These are phyloP conservation scores for Alviniconcha marisindica DNA, from an alignment of 1,140 invertebrate species.

Conservation along the genomic window DNA sequence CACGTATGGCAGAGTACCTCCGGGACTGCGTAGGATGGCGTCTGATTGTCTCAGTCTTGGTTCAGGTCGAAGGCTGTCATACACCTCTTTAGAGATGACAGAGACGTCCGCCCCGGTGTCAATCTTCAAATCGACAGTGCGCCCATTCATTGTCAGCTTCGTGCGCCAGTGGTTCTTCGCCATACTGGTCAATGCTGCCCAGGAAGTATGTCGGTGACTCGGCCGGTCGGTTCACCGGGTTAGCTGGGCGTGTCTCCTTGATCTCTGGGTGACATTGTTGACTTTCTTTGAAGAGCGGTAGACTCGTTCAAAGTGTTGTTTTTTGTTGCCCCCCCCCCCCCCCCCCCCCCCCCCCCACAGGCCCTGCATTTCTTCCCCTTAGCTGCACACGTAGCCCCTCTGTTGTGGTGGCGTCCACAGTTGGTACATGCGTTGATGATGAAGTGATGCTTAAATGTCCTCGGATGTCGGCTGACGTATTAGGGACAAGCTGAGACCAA, in stretches of 20 bases:
- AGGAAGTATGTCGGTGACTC: too few species aligned
- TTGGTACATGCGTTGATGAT: background rate
- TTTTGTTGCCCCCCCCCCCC: too few species aligned
- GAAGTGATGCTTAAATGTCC: too few species aligned
- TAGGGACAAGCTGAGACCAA: too few species aligned
- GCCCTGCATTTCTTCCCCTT: slow-evolving; percentile 19
- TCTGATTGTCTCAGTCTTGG: background rate
- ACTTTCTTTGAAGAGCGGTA: background rate
- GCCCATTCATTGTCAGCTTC: background rate
- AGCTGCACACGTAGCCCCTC: background rate
- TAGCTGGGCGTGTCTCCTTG: background rate
- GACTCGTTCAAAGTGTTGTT: slow-evolving; percentile 1
- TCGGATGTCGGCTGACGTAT: too few species aligned
- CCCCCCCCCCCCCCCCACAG: too few species aligned
- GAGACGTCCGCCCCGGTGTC: slow-evolving; percentile 43
- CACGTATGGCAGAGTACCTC: background rate
- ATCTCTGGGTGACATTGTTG: background rate
- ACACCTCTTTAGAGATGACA: slow-evolving; percentile 6
- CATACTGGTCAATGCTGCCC: background rate
- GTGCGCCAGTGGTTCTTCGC: background rate
- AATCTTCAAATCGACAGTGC: slow-evolving; percentile 33
- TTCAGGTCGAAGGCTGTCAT: background rate
- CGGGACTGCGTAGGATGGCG: background rate
- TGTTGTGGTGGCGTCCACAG: background rate
- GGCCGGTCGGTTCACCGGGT: too few species aligned